A percentile compares a stretch with the other conserved stretches of the same genome.
Conservation (phyloP, 2,888 invertebrate genomes). For the Arctia plantaginis region DNA sequence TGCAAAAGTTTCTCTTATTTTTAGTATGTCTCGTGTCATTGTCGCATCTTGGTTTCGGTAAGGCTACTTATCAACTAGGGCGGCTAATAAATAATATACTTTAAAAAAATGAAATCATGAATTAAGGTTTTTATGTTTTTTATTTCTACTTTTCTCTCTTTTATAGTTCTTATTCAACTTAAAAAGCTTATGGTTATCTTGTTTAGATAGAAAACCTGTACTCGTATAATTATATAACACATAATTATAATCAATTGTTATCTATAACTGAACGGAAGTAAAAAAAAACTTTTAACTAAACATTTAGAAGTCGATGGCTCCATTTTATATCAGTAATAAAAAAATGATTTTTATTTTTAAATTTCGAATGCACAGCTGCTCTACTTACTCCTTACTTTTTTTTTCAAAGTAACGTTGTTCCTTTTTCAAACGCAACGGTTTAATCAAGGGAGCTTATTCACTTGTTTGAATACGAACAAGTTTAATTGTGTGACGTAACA, state of each 20-base stretch:
- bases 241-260: not conserved
- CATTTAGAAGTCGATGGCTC: not conserved
- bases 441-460: constrained; percentile 30
- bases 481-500: constrained; percentile 49
- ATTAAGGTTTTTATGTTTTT: not conserved
- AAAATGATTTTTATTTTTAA: not conserved
- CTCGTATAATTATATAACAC: not conserved
- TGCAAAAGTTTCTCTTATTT: constrained; percentile 10
- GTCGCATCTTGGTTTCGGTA: constrained; percentile 5
- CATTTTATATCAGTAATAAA: not conserved
- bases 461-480: constrained; percentile 26
- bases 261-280: not conserved
- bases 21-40: constrained; percentile 13
- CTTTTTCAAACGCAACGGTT: constrained; percentile 13
- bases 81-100: not conserved
- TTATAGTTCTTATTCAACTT: not conserved
- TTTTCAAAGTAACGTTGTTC: not conserved
- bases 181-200: not conserved
- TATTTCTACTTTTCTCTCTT: not conserved
- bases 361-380: constrained; percentile 6
- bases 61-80: not conserved
- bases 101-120: no score
- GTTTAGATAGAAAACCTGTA: not conserved
- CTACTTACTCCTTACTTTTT: not conserved
- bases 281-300: not conserved